Base-by-base conservation (phyloP, 2,888 invertebrate genomes). In the Disparrhopalites patrizii region DNA sequence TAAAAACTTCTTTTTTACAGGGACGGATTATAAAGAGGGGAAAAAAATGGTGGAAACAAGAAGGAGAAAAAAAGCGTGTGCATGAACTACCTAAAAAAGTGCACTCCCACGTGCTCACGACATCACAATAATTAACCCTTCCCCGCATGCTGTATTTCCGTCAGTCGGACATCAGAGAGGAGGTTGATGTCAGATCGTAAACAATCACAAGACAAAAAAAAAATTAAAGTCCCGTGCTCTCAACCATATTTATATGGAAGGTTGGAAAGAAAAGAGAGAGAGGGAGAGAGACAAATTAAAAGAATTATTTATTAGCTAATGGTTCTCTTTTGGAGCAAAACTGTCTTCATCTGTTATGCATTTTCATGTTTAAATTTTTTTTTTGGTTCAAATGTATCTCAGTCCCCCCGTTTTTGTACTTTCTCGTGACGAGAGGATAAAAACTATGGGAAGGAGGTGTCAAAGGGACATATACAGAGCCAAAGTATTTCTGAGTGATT, bases 61-160 rank as follows among this genome's bases (percentile, higher is more conserved):
- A n/a, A n/a, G n/a, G n/a, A 47, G 20, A 47, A 13, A 3, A 36
- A 23, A 25, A 47, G 47, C 20, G 47, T 23, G 47, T 23, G 20
- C 23, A 23, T 47, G 47, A 47, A 47, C 47, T 47, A 47, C 47
- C 47, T 47, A 47, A 47, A n/a, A n/a, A 40, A 58, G 40, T 18
- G n/a, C 20, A 61, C 61, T 51, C 61, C 61, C 61, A 61, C 61
- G 51, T 61, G 36, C 61, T 51, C 61, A 61, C 61, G 61, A 61
- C 38, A 51, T 20, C 20, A 30, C 52, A 50, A 61, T 61, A 51
- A 61, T 61, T 61, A 61, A 61, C 30, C 47, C 47, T 60, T 60
- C 61, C 51, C 51, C 52, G 23, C 61, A 38, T 61, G 31, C 61
- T 52, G 36, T n/a, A n/a, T n/a, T 61, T 61, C 61, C 61, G 61